A percentile compares a stretch with the other conserved stretches of the same genome.
Conservation (phyloP, 2,888 invertebrate genomes). For the Eupithecia tripunctaria region DNA sequence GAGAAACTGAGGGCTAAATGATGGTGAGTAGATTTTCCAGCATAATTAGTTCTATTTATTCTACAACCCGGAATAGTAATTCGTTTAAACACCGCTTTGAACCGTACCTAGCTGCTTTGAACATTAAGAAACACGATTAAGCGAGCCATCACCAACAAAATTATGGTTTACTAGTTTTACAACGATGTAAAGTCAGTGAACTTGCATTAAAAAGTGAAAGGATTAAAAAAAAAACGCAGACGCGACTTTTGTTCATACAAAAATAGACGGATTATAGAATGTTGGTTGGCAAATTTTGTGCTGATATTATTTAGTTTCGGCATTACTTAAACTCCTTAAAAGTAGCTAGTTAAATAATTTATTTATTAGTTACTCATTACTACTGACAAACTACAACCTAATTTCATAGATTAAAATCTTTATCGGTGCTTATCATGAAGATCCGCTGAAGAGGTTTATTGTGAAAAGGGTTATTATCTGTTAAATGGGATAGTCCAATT, state of each 20-base stretch:
- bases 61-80: background rate
- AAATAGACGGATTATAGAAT: background rate
- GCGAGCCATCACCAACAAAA: constrained; percentile 25
- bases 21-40: too few species aligned
- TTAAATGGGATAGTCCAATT: too few species aligned
- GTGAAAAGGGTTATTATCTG: too few species aligned
- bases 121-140: constrained; percentile 1
- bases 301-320: background rate
- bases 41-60: too few species aligned
- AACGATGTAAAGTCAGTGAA: constrained; percentile 36
- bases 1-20: too few species aligned
- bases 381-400: too few species aligned
- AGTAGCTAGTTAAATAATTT: too few species aligned
- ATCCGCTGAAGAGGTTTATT: too few species aligned
- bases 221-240: constrained; percentile 28
- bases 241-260: constrained; percentile 24
- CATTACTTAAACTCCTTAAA: background rate
- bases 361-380: too few species aligned
- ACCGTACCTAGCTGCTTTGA: background rate
- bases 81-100: background rate
- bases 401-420: too few species aligned
- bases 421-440: too few species aligned
- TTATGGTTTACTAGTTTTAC: constrained; percentile 32
- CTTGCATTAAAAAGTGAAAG: constrained; percentile 45
- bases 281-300: background rate